Percentiles rank a stretch among this genome's conserved stretches.
phyloP scores from a whole-genome alignment of 2,797 vertebrate species.

The Eidolon dupreanum region DNA sequence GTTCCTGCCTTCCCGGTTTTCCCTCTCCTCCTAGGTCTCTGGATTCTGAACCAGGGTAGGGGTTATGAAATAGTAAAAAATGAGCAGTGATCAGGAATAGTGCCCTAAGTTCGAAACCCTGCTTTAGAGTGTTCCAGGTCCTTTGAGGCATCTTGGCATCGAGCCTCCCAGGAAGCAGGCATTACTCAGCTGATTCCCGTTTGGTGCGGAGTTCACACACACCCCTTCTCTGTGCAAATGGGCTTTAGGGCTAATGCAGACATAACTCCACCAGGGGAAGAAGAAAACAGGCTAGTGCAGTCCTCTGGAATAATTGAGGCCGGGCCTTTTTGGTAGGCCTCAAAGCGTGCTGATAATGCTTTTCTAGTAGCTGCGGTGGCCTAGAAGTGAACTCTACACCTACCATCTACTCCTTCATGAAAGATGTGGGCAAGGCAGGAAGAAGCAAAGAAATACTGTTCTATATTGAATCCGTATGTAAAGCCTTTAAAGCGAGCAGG shows the following conservation, averaged over 20 bases:
- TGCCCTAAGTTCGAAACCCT: not conserved
- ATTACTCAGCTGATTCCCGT: not conserved
- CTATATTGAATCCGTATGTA: not conserved
- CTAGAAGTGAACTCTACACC: not conserved
- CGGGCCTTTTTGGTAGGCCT: not conserved
- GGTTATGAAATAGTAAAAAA: not conserved
- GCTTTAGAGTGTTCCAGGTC: not conserved
- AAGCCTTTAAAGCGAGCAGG: not conserved
- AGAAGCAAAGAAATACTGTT: not conserved
- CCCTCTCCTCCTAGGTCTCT: not conserved
- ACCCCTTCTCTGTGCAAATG: not conserved
- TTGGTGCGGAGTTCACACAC: not conserved
- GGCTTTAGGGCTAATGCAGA: not conserved
- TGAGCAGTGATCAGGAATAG: not conserved
- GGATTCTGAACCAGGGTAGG: not conserved
- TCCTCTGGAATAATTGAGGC: not conserved
- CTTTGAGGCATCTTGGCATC: not conserved
- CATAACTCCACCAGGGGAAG: not conserved
- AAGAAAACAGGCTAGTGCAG: not conserved
- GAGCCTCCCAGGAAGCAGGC: not conserved
- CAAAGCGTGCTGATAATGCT: not conserved
- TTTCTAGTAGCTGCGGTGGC: not conserved
- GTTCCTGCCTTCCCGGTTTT: slow-evolving; percentile 50
- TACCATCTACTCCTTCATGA: not conserved
- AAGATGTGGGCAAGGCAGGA: not conserved